Evolutionary conservation across 2,113 vertebrate species (phyloP).

Genomic region (Nothobranchius furzeri): DNA sequence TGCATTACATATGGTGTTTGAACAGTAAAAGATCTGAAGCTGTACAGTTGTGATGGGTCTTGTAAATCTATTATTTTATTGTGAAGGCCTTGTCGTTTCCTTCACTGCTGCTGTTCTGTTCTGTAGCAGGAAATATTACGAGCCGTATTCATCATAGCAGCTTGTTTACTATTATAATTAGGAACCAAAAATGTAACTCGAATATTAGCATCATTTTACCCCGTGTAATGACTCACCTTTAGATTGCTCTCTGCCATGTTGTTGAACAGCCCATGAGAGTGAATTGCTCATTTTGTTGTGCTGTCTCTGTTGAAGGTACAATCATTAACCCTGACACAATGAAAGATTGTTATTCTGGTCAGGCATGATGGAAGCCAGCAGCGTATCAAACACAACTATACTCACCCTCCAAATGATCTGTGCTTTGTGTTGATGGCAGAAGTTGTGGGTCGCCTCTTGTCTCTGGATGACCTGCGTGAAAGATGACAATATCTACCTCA

Average conservation of each 20-base stretch:
- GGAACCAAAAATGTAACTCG: conserved; percentile 2
- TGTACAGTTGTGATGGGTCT: neutral
- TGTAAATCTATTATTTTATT: neutral
- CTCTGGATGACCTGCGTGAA: conserved; percentile 51
- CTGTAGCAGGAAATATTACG: neutral
- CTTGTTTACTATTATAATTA: conserved; percentile 8
- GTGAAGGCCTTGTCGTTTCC: neutral
- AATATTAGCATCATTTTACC: neutral
- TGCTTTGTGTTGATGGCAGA: conserved; percentile 40
- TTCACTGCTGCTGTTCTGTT: neutral
- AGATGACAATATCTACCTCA: conserved; percentile 44
- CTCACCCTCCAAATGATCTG: conserved; percentile 42
- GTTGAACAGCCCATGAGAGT: conserved; percentile 23
- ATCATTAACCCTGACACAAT: conserved; percentile 63
- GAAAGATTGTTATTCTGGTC: conserved; percentile 40
- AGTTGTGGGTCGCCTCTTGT: conserved; percentile 41
- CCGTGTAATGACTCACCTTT: conserved; percentile 14
- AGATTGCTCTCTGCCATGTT: conserved; percentile 31
- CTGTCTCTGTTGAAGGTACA: conserved; percentile 44
- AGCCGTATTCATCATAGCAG: neutral
- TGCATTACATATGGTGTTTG: neutral
- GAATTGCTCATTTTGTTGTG: conserved; percentile 44
- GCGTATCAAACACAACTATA: conserved; percentile 37
- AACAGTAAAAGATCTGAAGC: neutral
- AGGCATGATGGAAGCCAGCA: conserved; percentile 39